Evolutionary conservation across 2,888 invertebrate species (phyloP), one percentile per base, ranked within the genome.

Genomic region (Dione vanillae): DNA sequence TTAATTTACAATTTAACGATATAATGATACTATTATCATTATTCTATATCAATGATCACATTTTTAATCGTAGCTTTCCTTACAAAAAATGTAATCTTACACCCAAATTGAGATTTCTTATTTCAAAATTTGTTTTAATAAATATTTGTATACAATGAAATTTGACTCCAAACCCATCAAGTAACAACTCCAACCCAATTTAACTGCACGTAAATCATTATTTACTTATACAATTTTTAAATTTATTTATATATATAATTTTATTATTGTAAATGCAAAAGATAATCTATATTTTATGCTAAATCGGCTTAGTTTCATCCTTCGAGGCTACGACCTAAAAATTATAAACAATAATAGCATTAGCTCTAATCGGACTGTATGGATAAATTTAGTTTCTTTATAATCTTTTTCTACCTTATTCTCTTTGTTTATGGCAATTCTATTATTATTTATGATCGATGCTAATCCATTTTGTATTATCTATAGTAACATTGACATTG

Each of bases 1-100:
- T 61, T 61, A 61, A 61, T 61, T 43, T 61, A 61, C 61, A 61
- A n/a, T 45, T 61, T 27, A 43, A n/a, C 45, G 11, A 45, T 14
- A 14, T 47, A 19, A 64, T 64, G 47, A 64, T 59, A 43, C 43
- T 37, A 37, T 12, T 3, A 11, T 56, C 35, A 56, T 37, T 56
- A 37, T 56, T 56, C n/a, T 54, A 54, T n/a, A 37, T 16, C 1
- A 56, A 56, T 56, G 37, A 56, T 56, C 54, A 56, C 54, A 56
- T 56, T 56, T 56, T 56, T 9, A 56, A 56, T 56, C 10, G 14
- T 56, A 56, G 54, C n/a, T 35, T 56, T 56, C n/a, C 9, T 54
- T 35, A 16, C 54, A 54, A 52, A 52, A 54, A 52, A 27, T 52
- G 52, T 27, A 52, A 12, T 52, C 14, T 27, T 49, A 49, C 49